Evolutionary conservation across 2,113 vertebrate genomes (phyloP).

Genomic region (Tyto alba): DNA sequence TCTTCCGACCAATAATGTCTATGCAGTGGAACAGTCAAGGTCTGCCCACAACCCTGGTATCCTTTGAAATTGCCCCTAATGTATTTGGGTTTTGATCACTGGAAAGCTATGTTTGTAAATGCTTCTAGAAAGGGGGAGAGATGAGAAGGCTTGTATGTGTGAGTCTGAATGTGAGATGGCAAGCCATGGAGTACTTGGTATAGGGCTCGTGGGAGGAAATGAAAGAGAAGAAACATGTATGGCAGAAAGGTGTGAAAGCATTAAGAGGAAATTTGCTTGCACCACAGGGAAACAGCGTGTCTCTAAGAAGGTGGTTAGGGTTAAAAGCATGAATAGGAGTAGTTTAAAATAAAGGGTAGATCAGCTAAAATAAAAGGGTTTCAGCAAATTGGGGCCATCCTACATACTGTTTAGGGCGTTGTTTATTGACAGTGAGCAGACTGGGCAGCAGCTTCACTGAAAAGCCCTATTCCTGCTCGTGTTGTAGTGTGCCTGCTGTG

Average conservation of each 20-base stretch:
- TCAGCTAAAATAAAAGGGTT: neutral
- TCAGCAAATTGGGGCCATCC: neutral
- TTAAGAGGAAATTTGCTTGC: neutral
- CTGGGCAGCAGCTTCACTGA: neutral
- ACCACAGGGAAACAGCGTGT: neutral
- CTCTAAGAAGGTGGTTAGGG: neutral
- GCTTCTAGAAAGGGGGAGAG: neutral
- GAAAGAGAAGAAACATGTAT: neutral
- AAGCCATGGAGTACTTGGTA: neutral
- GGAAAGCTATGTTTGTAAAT: neutral
- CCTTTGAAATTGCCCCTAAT: neutral
- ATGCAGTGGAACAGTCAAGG: neutral
- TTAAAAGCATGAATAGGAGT: neutral
- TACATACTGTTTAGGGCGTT: neutral
- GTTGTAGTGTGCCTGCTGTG: neutral
- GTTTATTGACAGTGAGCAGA: neutral
- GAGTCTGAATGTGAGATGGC: neutral
- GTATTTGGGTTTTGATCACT: neutral
- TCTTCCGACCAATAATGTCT: neutral
- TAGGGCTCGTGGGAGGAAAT: neutral
- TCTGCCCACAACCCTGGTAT: neutral
- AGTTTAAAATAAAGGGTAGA: neutral
- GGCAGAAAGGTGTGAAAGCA: neutral
- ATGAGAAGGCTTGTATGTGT: neutral
- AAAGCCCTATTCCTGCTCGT: neutral